Conservation (phyloP, 2,888 invertebrate species). For the Polydesmus complanatus region DNA sequence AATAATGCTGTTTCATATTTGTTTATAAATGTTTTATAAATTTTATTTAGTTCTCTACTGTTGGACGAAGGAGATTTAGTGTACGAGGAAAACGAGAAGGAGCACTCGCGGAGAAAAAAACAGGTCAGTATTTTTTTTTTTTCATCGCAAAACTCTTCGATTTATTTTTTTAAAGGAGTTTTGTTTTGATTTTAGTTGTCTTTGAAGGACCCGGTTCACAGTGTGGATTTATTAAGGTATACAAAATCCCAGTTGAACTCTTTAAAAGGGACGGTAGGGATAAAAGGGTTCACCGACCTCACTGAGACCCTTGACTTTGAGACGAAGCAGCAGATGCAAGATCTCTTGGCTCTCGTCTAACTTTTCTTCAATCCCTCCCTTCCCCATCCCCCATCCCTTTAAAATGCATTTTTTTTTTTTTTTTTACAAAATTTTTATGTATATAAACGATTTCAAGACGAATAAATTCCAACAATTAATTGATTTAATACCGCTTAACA, state of each 20-base stretch:
- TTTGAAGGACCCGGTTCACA: slow-evolving; percentile 63
- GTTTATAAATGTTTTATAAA: slow-evolving; percentile 1
- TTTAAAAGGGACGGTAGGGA: slow-evolving; percentile 58
- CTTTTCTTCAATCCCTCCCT: no score
- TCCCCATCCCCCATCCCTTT: no score
- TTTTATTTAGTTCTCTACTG: slow-evolving; percentile 21
- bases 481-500: no score
- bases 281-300: slow-evolving; percentile 57
- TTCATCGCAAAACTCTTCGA: neutral
- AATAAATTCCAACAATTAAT: no score
- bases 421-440: no score
- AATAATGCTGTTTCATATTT: neutral
- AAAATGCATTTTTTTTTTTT: no score
- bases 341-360: no score
- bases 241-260: slow-evolving; percentile 45
- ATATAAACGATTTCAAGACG: no score
- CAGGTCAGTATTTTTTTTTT: slow-evolving; percentile 9
- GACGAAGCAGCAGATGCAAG: slow-evolving; percentile 49
- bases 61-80: slow-evolving; percentile 26
- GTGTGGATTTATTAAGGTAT: slow-evolving; percentile 46
- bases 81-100: slow-evolving; percentile 26
- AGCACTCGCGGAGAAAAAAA: slow-evolving; percentile 28
- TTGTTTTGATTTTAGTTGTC: slow-evolving; percentile 44
- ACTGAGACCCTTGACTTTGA: slow-evolving; percentile 57
- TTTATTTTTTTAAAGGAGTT: slow-evolving; percentile 19